These are phyloP conservation scores for Gambusia holbrooki DNA, from an alignment of 2,113 vertebrate genomes.

Conservation along the genomic window DNA sequence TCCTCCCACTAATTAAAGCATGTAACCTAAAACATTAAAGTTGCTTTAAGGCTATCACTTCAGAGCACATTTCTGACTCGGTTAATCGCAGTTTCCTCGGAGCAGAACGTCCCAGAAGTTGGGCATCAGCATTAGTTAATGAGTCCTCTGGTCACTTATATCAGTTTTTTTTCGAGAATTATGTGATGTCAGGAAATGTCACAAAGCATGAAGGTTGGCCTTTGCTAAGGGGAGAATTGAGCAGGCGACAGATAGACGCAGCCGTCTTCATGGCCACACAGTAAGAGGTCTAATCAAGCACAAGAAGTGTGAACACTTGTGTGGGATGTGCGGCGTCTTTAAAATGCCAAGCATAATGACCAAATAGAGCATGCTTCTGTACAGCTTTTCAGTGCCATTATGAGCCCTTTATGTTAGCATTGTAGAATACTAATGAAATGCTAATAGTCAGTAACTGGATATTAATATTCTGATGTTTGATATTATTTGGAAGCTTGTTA, in stretches of 20 bases:
- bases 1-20: not conserved
- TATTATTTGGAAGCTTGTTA: not conserved
- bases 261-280: not conserved
- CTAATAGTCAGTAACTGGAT: not conserved
- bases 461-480: not conserved
- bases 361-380: conserved; percentile 1
- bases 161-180: not conserved
- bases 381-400: conserved; percentile 7
- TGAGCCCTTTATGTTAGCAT: not conserved
- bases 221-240: conserved; percentile 3
- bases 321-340: not conserved
- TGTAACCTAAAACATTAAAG: not conserved
- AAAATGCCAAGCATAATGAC: conserved; percentile 7
- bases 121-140: conserved; percentile 2
- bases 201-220: conserved; percentile 9
- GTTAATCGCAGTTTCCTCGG: not conserved
- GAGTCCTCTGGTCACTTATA: conserved; percentile 7
- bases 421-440: conserved; percentile 3
- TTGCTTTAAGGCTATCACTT: not conserved
- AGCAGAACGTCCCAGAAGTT: not conserved
- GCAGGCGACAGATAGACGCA: conserved; percentile 8
- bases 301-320: conserved; percentile 16
- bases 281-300: conserved; percentile 21
- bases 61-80: not conserved
- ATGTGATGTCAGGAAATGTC: conserved; percentile 12